Evolutionary conservation across 2,113 vertebrate species (phyloP).

Genomic region (Serilophus lunatus): DNA sequence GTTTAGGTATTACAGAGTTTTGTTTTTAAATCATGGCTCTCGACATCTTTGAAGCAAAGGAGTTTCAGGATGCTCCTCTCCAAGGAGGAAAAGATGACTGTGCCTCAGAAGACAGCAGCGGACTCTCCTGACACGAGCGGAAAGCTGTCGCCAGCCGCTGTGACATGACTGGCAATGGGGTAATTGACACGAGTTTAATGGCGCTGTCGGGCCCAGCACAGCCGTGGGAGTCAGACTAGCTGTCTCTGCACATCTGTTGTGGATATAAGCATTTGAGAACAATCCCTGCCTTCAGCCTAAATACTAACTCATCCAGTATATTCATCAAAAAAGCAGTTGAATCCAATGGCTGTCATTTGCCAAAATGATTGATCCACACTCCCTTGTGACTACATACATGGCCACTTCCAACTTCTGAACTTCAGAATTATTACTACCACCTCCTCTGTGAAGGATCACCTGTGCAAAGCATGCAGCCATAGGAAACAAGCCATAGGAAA

Average conservation of each 20-base stretch:
- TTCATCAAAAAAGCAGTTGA: background rate
- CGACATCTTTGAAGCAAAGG: background rate
- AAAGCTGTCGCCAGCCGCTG: background rate
- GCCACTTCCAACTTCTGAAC: background rate
- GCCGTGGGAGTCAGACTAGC: background rate
- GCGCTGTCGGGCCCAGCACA: background rate
- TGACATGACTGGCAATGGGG: background rate
- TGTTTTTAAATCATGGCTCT: background rate
- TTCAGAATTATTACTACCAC: background rate
- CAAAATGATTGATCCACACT: background rate
- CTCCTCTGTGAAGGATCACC: background rate
- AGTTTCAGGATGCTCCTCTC: background rate
- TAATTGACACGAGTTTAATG: background rate
- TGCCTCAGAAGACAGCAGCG: background rate
- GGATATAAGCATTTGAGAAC: background rate
- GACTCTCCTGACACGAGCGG: background rate
- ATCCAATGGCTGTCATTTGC: background rate
- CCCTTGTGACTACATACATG: background rate
- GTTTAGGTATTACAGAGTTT: background rate
- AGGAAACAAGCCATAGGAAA: background rate
- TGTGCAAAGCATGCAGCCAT: background rate
- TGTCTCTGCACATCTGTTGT: conserved; percentile 22
- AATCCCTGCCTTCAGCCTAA: conserved; percentile 22
- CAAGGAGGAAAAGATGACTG: background rate
- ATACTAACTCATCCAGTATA: background rate